Evolutionary conservation across 1,140 invertebrate genomes (phyloP).

Genomic region (Caerostris extrusa): DNA sequence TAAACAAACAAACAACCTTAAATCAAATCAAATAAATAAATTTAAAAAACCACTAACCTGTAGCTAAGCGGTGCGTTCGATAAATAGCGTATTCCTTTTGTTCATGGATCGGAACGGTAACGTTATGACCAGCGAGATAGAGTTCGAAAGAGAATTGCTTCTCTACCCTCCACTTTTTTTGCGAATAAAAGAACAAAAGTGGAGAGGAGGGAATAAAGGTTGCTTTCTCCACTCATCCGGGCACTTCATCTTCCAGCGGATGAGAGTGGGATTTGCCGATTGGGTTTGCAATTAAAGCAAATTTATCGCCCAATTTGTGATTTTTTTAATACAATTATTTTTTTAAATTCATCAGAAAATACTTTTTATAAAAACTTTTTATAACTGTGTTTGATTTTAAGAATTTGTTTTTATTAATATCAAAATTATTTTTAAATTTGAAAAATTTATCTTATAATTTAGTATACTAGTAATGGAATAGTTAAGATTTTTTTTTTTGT

Average conservation of each 20-base stretch:
- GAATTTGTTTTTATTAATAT: too few species aligned
- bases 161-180: conserved; percentile 41
- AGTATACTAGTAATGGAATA: too few species aligned
- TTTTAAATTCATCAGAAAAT: neutral
- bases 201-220: neutral
- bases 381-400: too few species aligned
- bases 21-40: neutral
- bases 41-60: neutral
- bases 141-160: neutral
- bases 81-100: conserved; percentile 1
- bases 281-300: neutral
- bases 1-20: too few species aligned
- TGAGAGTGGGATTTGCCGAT: conserved; percentile 19
- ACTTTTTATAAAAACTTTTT: too few species aligned
- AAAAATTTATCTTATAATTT: too few species aligned
- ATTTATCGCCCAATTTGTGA: conserved; percentile 20
- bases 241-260: conserved; percentile 58
- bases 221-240: neutral
- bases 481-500: too few species aligned
- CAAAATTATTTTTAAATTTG: too few species aligned
- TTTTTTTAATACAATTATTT: neutral
- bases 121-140: neutral
- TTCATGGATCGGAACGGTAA: neutral
- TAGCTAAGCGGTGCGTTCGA: too few species aligned
- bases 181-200: conserved; percentile 18